Conservation (phyloP, 2,888 invertebrate species). For the Leuctra nigra region DNA sequence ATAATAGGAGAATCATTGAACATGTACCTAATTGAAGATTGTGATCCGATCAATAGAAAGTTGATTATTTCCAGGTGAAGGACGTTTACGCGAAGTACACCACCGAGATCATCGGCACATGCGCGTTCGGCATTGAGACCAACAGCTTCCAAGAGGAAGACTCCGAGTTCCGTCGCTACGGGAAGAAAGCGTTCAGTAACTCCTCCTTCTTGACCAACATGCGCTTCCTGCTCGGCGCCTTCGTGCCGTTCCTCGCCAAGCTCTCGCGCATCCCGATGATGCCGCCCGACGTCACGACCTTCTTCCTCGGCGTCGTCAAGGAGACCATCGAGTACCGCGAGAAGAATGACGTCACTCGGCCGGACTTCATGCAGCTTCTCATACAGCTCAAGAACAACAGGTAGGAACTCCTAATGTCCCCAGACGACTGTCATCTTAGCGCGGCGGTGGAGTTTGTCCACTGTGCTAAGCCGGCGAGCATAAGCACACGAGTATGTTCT, state of each 20-base stretch:
- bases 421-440: too few species aligned
- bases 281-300: neutral
- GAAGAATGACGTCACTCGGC: neutral
- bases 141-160: constrained; percentile 28
- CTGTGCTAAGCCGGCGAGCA: too few species aligned
- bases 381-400: too few species aligned
- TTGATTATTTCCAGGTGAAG: constrained; percentile 30
- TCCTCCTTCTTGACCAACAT: constrained; percentile 32
- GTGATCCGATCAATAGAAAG: too few species aligned
- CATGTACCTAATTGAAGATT: too few species aligned
- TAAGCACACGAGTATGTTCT: too few species aligned
- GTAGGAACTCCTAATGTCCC: too few species aligned
- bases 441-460: too few species aligned
- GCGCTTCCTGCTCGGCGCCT: constrained; percentile 36
- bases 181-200: constrained; percentile 32
- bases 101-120: constrained; percentile 43
- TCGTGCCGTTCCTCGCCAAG: too few species aligned
- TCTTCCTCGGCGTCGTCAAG: too few species aligned
- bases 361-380: constrained; percentile 15
- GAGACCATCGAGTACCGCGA: too few species aligned
- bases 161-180: constrained; percentile 28
- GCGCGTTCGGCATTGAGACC: constrained; percentile 43
- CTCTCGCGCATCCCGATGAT: constrained; percentile 28
- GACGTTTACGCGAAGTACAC: constrained; percentile 36
- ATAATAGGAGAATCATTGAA: too few species aligned